Base-by-base conservation (phyloP, 2,797 vertebrate species). In the Chiloscyllium punctatum region DNA sequence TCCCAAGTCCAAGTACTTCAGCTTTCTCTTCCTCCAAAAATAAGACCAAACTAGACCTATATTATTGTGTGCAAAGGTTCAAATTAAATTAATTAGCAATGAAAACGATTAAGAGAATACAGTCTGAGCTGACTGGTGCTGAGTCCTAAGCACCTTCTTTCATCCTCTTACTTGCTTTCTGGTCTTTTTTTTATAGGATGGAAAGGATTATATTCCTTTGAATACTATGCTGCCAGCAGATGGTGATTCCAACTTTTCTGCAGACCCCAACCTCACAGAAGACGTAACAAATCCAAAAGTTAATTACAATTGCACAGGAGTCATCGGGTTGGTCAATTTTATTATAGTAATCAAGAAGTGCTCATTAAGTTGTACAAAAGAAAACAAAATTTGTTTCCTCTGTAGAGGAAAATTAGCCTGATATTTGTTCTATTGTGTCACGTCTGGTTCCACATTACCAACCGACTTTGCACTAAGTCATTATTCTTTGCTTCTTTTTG, bases 161-260 rank as follows among this genome's bases (percentile, higher is more conserved):
- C 42, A 71, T 72, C 94, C 27, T 48, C 94, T 86, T 84, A 72
- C 95, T 33, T 91, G 96, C 13, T 96, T 69, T 97, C 87, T 96
- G 96, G 42, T 48, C 42, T 96, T 82, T 96, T 95, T 96, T 96
- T 96, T 96, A 66, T 57, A 99, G 99, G 98, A 99, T 96, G 99
- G 99, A 13, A 99, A 99, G 96, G 98, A 99, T 96, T 99, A 99
- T 95, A 99, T 99, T 96, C 99, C 99, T 79, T 97, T 99, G 97
- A 99, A 99, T 97, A 99, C 98, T 53, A 98, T 97, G 48, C 95
- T 99, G 96, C 97, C 98, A 96, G 97, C 96, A 7, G 98, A 98
- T 95, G 97, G 97, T 95, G 98, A 98, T 74, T 95, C 98, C 84
- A 97, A 97, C 74, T 95, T 97, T 95, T 97, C 94, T 21, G 27